Evolutionary conservation across 2,113 vertebrate genomes (phyloP).

Genomic region (Myiopsitta monachus): DNA sequence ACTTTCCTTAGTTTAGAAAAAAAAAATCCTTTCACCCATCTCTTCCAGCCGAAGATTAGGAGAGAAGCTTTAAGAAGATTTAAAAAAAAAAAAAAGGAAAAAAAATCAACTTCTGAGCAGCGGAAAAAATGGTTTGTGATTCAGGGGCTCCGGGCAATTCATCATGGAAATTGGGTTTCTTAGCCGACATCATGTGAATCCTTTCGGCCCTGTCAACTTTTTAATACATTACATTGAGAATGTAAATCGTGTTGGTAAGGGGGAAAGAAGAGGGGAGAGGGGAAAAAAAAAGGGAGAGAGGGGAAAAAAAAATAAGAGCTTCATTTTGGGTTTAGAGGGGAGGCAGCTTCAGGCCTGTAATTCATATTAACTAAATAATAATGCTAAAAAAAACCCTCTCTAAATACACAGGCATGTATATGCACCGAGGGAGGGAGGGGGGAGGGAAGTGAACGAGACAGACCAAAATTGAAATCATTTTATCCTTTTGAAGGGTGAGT

Average conservation of each 20-base stretch:
- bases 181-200: constrained; percentile 99
- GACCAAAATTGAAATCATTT: constrained; percentile 72
- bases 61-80: constrained; percentile 99
- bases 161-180: constrained; percentile 99
- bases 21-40: constrained; percentile 96
- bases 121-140: constrained; percentile 97
- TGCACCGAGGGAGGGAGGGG: constrained; percentile 30
- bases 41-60: constrained; percentile 99
- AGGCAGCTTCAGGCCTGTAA: constrained; percentile 77
- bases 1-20: constrained; percentile 91
- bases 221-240: constrained; percentile 99
- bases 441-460: constrained; percentile 53
- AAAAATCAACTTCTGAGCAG: constrained; percentile 91
- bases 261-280: constrained; percentile 53
- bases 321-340: constrained; percentile 79
- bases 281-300: constrained; percentile 70
- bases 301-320: constrained; percentile 80
- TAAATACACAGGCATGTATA: constrained; percentile 68
- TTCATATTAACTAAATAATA: constrained; percentile 82
- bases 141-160: constrained; percentile 99
- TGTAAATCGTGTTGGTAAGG: constrained; percentile 96
- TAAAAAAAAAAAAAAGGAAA: constrained; percentile 85
- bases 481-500: constrained; percentile 62
- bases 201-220: constrained; percentile 99
- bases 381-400: constrained; percentile 42